These are phyloP conservation scores for Atta cephalotes DNA, from an alignment of 1,140 invertebrate genomes.

Conservation along the genomic window DNA sequence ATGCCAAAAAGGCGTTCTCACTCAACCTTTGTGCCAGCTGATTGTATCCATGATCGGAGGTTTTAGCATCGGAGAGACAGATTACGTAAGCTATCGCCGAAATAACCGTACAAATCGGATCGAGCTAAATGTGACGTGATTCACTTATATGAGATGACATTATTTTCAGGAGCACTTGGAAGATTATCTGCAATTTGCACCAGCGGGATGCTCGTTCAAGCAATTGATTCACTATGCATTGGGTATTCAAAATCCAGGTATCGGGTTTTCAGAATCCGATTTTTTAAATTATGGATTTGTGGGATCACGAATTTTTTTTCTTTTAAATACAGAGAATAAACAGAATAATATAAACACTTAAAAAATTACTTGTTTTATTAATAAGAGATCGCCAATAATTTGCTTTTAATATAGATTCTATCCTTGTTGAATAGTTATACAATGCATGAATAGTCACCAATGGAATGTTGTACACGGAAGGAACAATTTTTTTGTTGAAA, in stretches of 20 bases:
- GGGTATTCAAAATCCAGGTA: conserved; percentile 50
- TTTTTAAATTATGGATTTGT: not conserved
- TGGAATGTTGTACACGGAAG: no score
- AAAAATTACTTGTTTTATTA: not conserved
- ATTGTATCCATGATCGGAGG: conserved; percentile 23
- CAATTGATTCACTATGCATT: conserved; percentile 64
- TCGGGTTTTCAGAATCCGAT: not conserved
- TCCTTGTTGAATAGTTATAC: no score
- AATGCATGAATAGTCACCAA: no score
- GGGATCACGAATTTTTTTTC: not conserved
- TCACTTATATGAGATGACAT: conserved; percentile 1
- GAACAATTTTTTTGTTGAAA: no score
- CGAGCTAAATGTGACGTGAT: not conserved
- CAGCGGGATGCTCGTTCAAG: conserved; percentile 62
- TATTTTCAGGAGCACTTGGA: conserved; percentile 40
- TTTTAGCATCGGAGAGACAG: conserved; percentile 21
- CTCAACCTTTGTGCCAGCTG: conserved; percentile 38
- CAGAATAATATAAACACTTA: no score
- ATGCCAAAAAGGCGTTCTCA: not conserved
- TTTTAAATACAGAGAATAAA: not conserved
- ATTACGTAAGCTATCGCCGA: conserved; percentile 46
- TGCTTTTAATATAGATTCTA: no score
- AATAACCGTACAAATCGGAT: not conserved
- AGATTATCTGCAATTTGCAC: conserved; percentile 29
- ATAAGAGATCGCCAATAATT: not conserved